These are phyloP conservation scores for Mycetomoellerius zeteki DNA, from an alignment of 1,140 invertebrate genomes.

Conservation along the genomic window DNA sequence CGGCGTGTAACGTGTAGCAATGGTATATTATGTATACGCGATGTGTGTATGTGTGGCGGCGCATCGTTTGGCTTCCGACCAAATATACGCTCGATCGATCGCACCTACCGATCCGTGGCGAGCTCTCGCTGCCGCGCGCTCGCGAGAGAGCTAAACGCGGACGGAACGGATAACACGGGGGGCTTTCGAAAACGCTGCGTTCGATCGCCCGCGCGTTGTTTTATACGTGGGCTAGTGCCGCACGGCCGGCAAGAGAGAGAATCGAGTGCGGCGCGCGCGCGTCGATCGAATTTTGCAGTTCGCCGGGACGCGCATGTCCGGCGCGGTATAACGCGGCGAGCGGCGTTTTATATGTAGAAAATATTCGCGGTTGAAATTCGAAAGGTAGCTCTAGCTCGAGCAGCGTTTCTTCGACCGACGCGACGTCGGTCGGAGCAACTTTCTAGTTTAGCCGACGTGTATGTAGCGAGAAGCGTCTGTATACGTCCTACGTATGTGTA, in stretches of 20 bases:
- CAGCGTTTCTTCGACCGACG: slow-evolving; percentile 80
- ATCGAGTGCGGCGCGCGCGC: slow-evolving; percentile 56
- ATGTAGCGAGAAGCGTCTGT: slow-evolving; percentile 47
- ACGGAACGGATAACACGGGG: slow-evolving; percentile 57
- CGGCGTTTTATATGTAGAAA: slow-evolving; percentile 56
- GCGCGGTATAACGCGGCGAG: slow-evolving; percentile 13
- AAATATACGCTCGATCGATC: slow-evolving; percentile 66
- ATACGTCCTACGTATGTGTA: slow-evolving; percentile 17
- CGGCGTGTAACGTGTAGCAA: slow-evolving; percentile 37
- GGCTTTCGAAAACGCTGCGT: slow-evolving; percentile 54
- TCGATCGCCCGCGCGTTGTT: slow-evolving; percentile 59
- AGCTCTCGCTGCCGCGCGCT: slow-evolving; percentile 43
- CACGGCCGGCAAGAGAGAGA: slow-evolving; percentile 50
- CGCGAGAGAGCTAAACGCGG: slow-evolving; percentile 58
- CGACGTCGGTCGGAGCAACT: slow-evolving; percentile 83
- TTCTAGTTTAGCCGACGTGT: slow-evolving; percentile 86
- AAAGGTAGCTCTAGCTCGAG: slow-evolving; percentile 82
- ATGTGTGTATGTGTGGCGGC: slow-evolving; percentile 34
- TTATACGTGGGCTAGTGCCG: slow-evolving; percentile 49
- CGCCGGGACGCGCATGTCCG: slow-evolving; percentile 41
- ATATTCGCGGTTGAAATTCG: slow-evolving; percentile 83
- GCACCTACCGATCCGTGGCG: slow-evolving; percentile 63
- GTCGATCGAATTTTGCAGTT: slow-evolving; percentile 62
- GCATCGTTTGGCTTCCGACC: slow-evolving; percentile 63
- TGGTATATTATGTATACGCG: slow-evolving; percentile 58